A percentile compares a stretch with the other conserved stretches of the same genome.
These are phyloP conservation scores for Atlantisia rogersi DNA, from an alignment of 2,113 vertebrate genomes.

Conservation along the genomic window DNA sequence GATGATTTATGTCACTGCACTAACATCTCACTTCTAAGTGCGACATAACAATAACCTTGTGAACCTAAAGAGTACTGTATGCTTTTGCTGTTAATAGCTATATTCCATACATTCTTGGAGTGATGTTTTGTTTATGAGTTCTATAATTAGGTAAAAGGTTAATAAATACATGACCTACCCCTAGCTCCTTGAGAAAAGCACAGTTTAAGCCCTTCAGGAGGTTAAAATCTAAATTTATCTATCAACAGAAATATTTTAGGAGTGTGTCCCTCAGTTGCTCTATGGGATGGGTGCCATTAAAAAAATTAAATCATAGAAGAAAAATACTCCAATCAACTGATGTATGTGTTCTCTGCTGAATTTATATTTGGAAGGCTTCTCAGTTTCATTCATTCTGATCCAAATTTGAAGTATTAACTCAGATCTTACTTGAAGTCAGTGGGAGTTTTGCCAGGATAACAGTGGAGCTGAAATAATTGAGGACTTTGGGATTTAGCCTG, in stretches of 20 bases:
- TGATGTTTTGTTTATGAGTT: background rate
- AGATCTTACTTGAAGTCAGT: background rate
- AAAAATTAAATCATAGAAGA: background rate
- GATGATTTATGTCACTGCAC: background rate
- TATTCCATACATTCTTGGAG: background rate
- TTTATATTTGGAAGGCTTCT: background rate
- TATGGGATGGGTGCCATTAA: background rate
- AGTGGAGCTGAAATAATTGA: background rate
- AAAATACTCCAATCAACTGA: background rate
- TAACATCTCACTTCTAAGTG: background rate
- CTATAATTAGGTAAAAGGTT: background rate
- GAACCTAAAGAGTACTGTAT: background rate
- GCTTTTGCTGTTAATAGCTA: background rate
- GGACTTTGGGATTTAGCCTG: background rate
- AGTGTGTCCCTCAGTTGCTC: background rate
- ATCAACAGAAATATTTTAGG: background rate
- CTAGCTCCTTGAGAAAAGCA: background rate
- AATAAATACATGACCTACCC: background rate
- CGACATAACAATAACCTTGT: background rate
- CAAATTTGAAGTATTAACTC: background rate
- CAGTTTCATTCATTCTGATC: background rate
- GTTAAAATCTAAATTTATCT: background rate
- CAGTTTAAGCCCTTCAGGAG: background rate
- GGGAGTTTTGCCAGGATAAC: background rate
- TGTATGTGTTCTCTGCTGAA: background rate